Evolutionary conservation across 2,888 invertebrate species (phyloP).

Genomic region (Synergus itoensis): DNA sequence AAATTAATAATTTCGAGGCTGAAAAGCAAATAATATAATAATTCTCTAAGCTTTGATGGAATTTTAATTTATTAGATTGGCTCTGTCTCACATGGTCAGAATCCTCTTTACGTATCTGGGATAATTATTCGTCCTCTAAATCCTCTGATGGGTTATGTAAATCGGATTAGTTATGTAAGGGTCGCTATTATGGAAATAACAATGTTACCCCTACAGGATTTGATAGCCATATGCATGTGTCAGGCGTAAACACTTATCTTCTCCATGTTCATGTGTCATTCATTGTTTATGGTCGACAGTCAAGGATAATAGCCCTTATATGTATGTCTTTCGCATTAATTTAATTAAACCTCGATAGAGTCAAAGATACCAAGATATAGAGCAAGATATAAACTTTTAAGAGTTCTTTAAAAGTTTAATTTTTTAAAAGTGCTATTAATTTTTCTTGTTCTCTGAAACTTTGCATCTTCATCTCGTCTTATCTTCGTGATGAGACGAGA

Average conservation of each 20-base stretch:
- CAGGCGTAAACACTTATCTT: conserved; percentile 8
- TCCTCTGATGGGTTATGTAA: neutral
- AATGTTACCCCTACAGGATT: conserved; percentile 21
- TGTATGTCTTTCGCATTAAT: no score
- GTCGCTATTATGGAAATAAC: conserved; percentile 13
- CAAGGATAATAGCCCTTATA: conserved; percentile 9
- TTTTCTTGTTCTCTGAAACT: no score
- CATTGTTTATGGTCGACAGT: neutral
- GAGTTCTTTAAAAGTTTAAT: no score
- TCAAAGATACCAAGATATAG: no score
- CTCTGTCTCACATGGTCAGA: neutral
- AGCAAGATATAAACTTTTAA: no score
- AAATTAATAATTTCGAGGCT: neutral
- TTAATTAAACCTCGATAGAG: no score
- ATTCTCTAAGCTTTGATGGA: neutral
- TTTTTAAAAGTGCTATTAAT: no score
- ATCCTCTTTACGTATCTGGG: neutral
- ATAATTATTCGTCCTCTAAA: neutral
- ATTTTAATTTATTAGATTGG: neutral
- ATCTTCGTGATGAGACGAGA: no score
- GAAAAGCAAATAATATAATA: neutral
- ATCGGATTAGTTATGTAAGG: neutral
- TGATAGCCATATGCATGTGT: conserved; percentile 16
- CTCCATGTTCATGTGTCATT: conserved; percentile 4
- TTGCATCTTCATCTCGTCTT: no score